phyloP scores from a whole-genome alignment of 2,797 vertebrate species.

The Arremon brunneinucha region DNA sequence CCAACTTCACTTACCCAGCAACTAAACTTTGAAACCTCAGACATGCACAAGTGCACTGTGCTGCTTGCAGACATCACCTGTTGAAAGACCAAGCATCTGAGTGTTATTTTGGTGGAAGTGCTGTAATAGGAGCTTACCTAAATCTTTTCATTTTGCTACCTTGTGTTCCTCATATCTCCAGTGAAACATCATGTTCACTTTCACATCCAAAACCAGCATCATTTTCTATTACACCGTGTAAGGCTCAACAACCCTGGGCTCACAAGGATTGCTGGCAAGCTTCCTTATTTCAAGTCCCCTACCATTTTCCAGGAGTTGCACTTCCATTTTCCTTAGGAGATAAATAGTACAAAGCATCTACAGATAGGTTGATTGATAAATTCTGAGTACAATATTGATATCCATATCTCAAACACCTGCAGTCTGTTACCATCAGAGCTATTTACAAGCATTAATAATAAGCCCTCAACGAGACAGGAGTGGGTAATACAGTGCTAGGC shows the following conservation, averaged over 20 bases:
- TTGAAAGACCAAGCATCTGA: not conserved
- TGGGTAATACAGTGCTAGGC: not conserved
- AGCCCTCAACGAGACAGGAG: not conserved
- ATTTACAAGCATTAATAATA: not conserved
- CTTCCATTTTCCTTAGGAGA: not conserved
- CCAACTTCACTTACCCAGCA: not conserved
- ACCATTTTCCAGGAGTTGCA: not conserved
- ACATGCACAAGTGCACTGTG: not conserved
- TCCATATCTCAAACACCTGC: not conserved
- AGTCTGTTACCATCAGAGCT: not conserved
- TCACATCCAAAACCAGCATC: not conserved
- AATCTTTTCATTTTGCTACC: not conserved
- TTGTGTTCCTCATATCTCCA: not conserved
- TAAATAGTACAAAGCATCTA: not conserved
- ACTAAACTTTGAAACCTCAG: not conserved
- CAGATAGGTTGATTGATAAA: not conserved
- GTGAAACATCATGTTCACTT: not conserved
- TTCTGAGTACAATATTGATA: not conserved
- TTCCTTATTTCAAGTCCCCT: not conserved
- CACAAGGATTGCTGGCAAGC: not conserved
- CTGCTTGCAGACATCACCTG: not conserved
- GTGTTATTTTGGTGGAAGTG: not conserved
- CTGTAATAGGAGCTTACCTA: not conserved
- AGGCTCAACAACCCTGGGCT: not conserved
- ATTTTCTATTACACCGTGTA: not conserved